phyloP scores from a whole-genome alignment of 1,140 invertebrate genomes.

The Gonioctena quinquepunctata region DNA sequence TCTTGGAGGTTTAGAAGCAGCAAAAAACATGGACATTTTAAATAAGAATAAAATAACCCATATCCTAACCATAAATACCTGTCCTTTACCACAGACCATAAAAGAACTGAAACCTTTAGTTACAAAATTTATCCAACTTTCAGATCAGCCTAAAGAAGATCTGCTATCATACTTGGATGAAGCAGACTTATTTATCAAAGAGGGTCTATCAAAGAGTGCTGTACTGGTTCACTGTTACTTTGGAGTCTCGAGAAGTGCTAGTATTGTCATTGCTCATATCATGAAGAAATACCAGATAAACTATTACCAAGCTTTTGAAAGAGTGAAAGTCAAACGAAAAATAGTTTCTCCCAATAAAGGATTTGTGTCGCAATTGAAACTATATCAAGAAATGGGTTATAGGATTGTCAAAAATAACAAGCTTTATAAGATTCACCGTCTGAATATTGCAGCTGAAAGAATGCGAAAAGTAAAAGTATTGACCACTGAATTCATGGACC shows the following conservation, averaged over 20 bases:
- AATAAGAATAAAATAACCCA: constrained; percentile 70
- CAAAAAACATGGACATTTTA: constrained; percentile 71
- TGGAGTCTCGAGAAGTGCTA: constrained; percentile 83
- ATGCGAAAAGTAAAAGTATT: constrained; percentile 82
- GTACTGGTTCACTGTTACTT: constrained; percentile 84
- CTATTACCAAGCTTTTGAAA: constrained; percentile 71
- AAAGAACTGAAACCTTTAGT: constrained; percentile 67
- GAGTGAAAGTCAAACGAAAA: constrained; percentile 41
- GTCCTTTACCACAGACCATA: constrained; percentile 76
- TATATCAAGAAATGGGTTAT: constrained; percentile 78
- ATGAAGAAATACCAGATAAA: constrained; percentile 80
- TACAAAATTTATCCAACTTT: constrained; percentile 78
- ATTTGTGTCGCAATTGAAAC: constrained; percentile 74
- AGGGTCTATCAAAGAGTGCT: constrained; percentile 61
- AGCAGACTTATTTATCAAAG: constrained; percentile 72
- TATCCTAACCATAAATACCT: constrained; percentile 80
- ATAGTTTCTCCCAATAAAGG: constrained; percentile 54
- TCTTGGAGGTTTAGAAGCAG: constrained; percentile 78
- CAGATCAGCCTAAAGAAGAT: constrained; percentile 81
- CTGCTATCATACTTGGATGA: constrained; percentile 77
- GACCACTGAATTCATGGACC: constrained; percentile 73
- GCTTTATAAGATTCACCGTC: constrained; percentile 75
- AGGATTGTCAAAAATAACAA: constrained; percentile 70
- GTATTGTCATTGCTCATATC: constrained; percentile 79
- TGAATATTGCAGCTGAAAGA: constrained; percentile 78